Evolutionary conservation across 2,113 vertebrate species (phyloP), one percentile per base, ranked within the genome.

Genomic region (Amblyornis subalaris): DNA sequence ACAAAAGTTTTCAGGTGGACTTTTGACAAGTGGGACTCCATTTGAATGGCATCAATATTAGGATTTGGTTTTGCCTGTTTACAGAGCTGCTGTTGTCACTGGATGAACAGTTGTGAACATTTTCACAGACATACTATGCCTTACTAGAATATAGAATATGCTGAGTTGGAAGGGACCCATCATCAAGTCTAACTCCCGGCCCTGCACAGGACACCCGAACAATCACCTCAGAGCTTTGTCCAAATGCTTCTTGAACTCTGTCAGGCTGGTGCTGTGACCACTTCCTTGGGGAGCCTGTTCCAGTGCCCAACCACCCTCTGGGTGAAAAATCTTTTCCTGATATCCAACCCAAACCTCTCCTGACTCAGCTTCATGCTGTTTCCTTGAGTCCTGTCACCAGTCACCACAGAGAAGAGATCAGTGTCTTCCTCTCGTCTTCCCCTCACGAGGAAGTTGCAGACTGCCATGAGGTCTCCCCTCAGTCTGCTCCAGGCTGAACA

Each of bases 301-400:
- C 22, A 65, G 51, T 36, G 33, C 6, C 28, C 36, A 58, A 0
- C 2, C 14, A 28, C 12, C 3, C 44, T 6, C 36, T 36, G 51
- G 9, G 22, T 12, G 15, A 44, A 58, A 9, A 88, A 65, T 1
- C 9, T 61, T 31, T 15, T 15, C 2, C 26, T 76, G 4, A 76
- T 3, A 61, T 38, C 21, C 42, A 72, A 3, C 7, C 6, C 22
- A 33, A 57, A 42, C 12, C 17, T 50, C 5, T 5, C 31, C 35
- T 42, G 35, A 36, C 18, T 42, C 42, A 80, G 0, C 6, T 36
- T 50, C 10, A 3, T 33, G 33, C 26, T 57, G 33, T 65, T 42
- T 15, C 2, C 42, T 72, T 0, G 0, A 17, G 9, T 42, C 11
- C 35, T 65, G 42, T 57, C 58, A 22, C 35, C 65, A 44, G 8